Conservation (phyloP, 2,113 vertebrate genomes). For the Stercorarius parasiticus region DNA sequence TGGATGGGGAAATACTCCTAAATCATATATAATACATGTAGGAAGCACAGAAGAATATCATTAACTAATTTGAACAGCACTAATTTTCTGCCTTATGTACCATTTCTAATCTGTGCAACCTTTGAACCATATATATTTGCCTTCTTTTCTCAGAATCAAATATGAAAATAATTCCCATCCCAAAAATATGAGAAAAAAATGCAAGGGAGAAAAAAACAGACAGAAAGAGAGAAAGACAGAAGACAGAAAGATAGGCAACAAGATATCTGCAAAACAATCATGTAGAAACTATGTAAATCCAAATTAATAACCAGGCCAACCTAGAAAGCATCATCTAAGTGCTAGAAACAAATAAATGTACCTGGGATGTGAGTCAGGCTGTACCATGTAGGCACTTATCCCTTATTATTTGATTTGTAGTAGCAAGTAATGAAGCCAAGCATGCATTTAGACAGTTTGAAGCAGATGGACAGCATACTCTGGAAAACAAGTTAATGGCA, state of each 20-base stretch:
- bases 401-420: conserved; percentile 20
- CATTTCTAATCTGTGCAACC: neutral
- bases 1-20: neutral
- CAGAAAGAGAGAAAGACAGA: neutral
- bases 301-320: neutral
- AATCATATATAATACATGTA: neutral
- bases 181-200: neutral
- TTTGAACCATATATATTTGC: neutral
- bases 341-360: neutral
- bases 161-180: neutral
- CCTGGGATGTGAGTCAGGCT: neutral
- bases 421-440: neutral
- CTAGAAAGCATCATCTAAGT: neutral
- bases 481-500: conserved; percentile 9
- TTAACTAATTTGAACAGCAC: neutral
- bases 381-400: neutral
- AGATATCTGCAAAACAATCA: neutral
- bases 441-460: neutral
- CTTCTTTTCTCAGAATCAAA: neutral
- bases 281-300: neutral
- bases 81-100: neutral
- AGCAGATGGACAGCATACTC: neutral
- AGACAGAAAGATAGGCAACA: neutral
- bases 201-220: neutral
- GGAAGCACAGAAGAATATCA: neutral